A percentile compares a stretch with the other conserved stretches of the same genome.
These are phyloP conservation scores for Baccha elongata DNA, from an alignment of 2,888 invertebrate genomes.

Conservation along the genomic window DNA sequence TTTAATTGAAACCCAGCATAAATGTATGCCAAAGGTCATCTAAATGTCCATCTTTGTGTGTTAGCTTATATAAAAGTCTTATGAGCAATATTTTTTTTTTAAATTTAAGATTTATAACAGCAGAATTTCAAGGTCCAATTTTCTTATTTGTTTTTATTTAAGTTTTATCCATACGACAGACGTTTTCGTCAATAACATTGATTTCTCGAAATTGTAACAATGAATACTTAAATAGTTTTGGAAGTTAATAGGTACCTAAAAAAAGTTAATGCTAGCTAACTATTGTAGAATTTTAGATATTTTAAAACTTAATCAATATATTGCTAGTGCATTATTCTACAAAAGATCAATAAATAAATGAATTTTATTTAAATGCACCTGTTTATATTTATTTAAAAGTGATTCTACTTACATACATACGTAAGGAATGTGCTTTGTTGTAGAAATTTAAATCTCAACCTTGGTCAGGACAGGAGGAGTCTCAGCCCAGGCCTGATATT, in stretches of 20 bases:
- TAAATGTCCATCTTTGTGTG: neutral
- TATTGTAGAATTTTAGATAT: conserved; percentile 42
- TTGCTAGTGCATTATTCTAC: conserved; percentile 14
- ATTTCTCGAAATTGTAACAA: conserved; percentile 37
- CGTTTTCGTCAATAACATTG: conserved; percentile 24
- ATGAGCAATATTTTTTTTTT: conserved; percentile 1
- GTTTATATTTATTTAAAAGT: too few species aligned
- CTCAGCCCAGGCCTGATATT: too few species aligned
- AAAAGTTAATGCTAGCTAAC: conserved; percentile 25
- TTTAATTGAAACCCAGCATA: neutral
- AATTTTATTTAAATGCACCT: neutral
- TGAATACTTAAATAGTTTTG: conserved; percentile 61
- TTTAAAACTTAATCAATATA: conserved; percentile 21
- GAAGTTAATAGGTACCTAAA: neutral
- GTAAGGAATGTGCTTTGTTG: too few species aligned
- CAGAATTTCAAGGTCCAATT: conserved; percentile 9
- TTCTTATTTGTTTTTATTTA: neutral
- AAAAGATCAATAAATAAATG: conserved; percentile 36
- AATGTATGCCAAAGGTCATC: neutral
- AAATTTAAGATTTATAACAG: conserved; percentile 10
- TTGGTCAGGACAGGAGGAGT: too few species aligned
- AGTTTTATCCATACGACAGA: conserved; percentile 30
- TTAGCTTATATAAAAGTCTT: conserved; percentile 4
- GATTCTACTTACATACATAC: too few species aligned
- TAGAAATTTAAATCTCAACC: too few species aligned